Conservation (phyloP, 2,888 invertebrate genomes). For the Eugnorisma glareosa region DNA sequence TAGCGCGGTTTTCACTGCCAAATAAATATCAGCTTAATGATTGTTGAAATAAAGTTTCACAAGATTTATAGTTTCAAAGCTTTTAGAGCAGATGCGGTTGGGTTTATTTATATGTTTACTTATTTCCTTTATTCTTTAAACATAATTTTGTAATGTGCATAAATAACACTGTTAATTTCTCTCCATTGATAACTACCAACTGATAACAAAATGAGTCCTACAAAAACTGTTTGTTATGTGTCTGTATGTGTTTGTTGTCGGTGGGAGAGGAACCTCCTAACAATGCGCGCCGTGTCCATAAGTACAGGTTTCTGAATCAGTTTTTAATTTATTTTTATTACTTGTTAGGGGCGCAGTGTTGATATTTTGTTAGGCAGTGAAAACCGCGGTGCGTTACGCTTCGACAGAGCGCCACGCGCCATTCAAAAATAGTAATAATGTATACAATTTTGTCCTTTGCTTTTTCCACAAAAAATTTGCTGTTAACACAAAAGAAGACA, state of each 20-base stretch:
- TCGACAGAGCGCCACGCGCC: too few relatives aligned
- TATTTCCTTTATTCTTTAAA: too few relatives aligned
- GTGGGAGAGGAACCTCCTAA: not conserved
- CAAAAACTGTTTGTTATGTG: too few relatives aligned
- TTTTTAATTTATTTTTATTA: too few relatives aligned
- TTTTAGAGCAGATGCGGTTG: too few relatives aligned
- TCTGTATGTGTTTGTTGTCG: too few relatives aligned
- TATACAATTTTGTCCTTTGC: not conserved
- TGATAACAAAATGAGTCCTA: too few relatives aligned
- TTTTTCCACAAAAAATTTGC: not conserved
- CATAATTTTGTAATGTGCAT: too few relatives aligned
- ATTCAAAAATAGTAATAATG: not conserved
- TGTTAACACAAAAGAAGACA: not conserved
- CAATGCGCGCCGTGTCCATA: too few relatives aligned
- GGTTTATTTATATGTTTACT: too few relatives aligned
- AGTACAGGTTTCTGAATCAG: not conserved
- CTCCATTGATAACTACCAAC: too few relatives aligned
- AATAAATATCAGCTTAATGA: not conserved
- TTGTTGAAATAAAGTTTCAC: not conserved
- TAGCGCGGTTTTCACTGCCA: not conserved
- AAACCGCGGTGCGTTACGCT: not conserved
- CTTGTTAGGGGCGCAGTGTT: not conserved
- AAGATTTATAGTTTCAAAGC: not conserved
- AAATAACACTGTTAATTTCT: too few relatives aligned
- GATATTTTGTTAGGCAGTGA: not conserved